Base-by-base conservation (phyloP, 1,140 invertebrate species). In the Orius insidiosus region DNA sequence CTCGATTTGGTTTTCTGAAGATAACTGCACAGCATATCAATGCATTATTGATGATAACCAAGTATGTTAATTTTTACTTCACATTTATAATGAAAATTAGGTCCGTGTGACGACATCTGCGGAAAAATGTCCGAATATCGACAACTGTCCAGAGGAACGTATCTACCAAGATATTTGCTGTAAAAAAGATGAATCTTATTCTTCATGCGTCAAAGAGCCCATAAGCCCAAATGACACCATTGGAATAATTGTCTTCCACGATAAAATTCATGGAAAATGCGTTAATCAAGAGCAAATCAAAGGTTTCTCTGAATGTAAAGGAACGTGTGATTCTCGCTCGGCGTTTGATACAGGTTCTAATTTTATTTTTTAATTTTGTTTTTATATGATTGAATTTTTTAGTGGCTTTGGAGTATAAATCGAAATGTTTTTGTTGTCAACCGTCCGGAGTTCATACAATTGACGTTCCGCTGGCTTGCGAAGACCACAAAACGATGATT, bases 121-220 rank as follows among this genome's bases (percentile, higher is more conserved):
- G 10, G 59, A 66, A 49, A 54, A 64, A 9, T 84, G 80, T 56
- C 74, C 76, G 7, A 68, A 74, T 55, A 56, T 81, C 8, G 63
- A 63, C 2, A 55, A 63, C 32, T 84, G 80, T 56, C 63, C 69
- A 0, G 53, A 58, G 0, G 61, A 70, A 34, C 61, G 69, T 48
- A 55, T 72, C 32, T 70, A 72, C 52, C 55, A 63, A 1, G 70
- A 76, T 35, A 72, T 72, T 19, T 84, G 80, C 55, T 84, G 80
- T 45, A 62, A 70, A 30, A 60, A 66, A 67, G 1, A 66, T 68
- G 31, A 39, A 19, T 32, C 33, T 18, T 40, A 51, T 14, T 50
- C n/a, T n/a, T n/a, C 47, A 38, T 31, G 33, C 35, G 54, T 60
- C n/a, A 61, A 70, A 7, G 63, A 67, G 51, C 59, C 63, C 6